Base-by-base conservation (phyloP, 2,888 invertebrate species). In the Dryadula phaetusa region DNA sequence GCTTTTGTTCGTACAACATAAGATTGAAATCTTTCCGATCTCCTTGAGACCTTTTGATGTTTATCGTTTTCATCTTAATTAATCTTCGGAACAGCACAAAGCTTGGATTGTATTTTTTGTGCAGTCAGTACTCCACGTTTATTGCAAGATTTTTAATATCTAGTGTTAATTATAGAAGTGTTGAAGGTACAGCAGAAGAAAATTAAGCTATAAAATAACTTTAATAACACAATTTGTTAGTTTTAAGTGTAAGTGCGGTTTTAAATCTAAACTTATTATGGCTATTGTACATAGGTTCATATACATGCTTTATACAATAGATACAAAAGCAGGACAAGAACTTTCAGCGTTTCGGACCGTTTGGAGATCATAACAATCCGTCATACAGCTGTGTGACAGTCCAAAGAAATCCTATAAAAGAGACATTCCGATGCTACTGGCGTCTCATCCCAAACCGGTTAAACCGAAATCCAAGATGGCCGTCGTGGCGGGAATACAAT, bases 61-160 rank as follows among this genome's bases (percentile, higher is more conserved):
- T 75, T 78, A 79, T 79, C 79, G 77, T 79, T 85, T 84, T 80
- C 79, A 83, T 85, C 86, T 83, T 90, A 89, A 90, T 90, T 87
- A 89, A 88, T 86, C 88, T 88, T 88, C 85, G 84, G 84, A 84
- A 80, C 81, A 85, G 87, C 83, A 84, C 84, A 88, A 86, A 85
- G 86, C 85, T 84, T 76, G 81, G 82, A 84, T 87, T 90, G 84
- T 88, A 76, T 86, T 87, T 87, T 88, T 86, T 86, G 77, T 84
- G 74, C 79, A 81, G 79, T 72, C 52, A 25, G 76, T 77, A 77
- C 76, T 77, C 76, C 79, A 77, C 82, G 79, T 80, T 86, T 82
- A 85, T 85, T 84, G 82, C 81, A 77, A 77, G 82, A 83, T 82
- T 83, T 87, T 88, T 85, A 85, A 88, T 88, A 88, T 86, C 83